A percentile compares a stretch with the other conserved stretches of the same genome.
These are phyloP conservation scores for Scartelaos histophorus DNA, from an alignment of 2,113 vertebrate species.

Conservation along the genomic window DNA sequence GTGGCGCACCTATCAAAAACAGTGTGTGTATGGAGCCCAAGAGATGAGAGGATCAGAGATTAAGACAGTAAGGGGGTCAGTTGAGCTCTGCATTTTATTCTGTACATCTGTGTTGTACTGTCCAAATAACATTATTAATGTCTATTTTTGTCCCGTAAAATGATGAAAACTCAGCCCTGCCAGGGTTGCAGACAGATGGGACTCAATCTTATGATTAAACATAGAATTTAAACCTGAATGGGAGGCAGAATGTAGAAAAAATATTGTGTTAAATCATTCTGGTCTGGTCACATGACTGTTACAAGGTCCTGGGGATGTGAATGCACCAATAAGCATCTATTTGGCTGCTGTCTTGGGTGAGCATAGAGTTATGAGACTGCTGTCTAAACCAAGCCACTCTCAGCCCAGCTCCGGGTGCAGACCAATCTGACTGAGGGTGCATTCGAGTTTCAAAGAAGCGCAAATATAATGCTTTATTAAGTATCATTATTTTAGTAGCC, in stretches of 20 bases:
- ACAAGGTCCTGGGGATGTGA: conserved; percentile 32
- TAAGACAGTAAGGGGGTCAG: conserved; percentile 39
- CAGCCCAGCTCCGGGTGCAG: neutral
- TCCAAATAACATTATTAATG: conserved; percentile 21
- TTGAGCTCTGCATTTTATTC: conserved; percentile 31
- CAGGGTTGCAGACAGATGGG: conserved; percentile 48
- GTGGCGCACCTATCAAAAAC: conserved; percentile 49
- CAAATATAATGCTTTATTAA: no score
- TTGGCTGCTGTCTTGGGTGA: conserved; percentile 48
- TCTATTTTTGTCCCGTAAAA: conserved; percentile 26
- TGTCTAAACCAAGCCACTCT: conserved; percentile 24
- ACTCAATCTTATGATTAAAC: conserved; percentile 50
- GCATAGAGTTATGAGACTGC: conserved; percentile 54
- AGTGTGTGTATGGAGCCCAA: conserved; percentile 35
- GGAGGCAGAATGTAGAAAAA: conserved; percentile 33
- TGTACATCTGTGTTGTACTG: conserved; percentile 28
- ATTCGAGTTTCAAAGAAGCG: no score
- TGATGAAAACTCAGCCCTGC: neutral
- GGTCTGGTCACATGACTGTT: conserved; percentile 34
- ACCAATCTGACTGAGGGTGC: no score
- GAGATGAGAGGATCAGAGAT: conserved; percentile 60
- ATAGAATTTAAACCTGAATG: conserved; percentile 26
- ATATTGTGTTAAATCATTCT: conserved; percentile 47
- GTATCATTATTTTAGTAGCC: no score
- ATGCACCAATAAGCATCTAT: conserved; percentile 64